Evolutionary conservation across 2,888 invertebrate species (phyloP).

Genomic region (Electrophaes corylata): DNA sequence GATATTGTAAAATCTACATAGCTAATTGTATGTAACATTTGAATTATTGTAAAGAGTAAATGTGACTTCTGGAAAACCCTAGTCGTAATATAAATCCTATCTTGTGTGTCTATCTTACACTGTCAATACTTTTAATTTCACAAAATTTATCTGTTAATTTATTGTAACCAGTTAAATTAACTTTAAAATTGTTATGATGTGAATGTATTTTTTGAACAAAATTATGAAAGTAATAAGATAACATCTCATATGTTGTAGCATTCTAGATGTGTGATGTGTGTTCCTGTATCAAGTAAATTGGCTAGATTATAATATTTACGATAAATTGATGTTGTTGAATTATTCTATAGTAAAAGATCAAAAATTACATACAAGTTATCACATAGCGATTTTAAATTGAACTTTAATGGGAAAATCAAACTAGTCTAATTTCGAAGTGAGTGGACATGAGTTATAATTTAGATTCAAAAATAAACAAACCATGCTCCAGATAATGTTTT

Average conservation of each 20-base stretch:
- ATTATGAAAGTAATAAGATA: conserved; percentile 12
- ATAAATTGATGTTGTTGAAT: conserved; percentile 30
- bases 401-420: conserved; percentile 6
- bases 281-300: conserved; percentile 27
- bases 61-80: conserved; percentile 36
- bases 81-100: conserved; percentile 35
- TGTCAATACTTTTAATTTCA: conserved; percentile 12
- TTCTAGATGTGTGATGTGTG: conserved; percentile 27
- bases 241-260: conserved; percentile 12
- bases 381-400: conserved; percentile 9
- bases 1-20: conserved; percentile 27
- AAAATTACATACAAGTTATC: conserved; percentile 8
- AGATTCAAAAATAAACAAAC: background rate
- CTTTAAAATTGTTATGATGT: conserved; percentile 20
- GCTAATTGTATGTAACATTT: conserved; percentile 24
- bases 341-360: conserved; percentile 18
- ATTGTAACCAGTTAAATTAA: conserved; percentile 6
- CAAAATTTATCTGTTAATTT: background rate
- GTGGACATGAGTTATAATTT: background rate
- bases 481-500: conserved; percentile 6
- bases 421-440: conserved; percentile 33
- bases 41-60: conserved; percentile 26
- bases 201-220: conserved; percentile 26
- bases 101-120: conserved; percentile 23
- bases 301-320: conserved; percentile 28